Conservation (phyloP, 2,797 vertebrate genomes). For the Sebastes cheni region DNA sequence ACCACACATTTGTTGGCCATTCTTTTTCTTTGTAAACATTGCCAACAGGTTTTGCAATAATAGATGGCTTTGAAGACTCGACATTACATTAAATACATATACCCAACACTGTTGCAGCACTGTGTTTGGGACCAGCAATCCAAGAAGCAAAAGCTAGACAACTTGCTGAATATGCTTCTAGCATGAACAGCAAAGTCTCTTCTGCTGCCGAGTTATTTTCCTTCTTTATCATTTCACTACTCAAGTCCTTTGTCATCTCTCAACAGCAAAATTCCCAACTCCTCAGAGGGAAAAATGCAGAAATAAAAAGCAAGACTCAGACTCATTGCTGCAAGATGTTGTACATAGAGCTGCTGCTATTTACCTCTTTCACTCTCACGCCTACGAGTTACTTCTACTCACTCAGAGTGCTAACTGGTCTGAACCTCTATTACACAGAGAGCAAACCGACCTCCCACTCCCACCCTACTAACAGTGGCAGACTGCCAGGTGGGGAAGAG, state of each 20-base stretch:
- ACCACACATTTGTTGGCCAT: background rate
- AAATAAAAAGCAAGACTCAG: background rate
- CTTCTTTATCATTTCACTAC: background rate
- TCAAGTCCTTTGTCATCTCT: background rate
- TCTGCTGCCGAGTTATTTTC: background rate
- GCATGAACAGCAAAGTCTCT: background rate
- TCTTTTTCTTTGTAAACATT: background rate
- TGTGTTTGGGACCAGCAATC: background rate
- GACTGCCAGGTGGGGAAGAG: constrained; percentile 40
- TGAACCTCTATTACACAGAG: constrained; percentile 58
- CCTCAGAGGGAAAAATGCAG: constrained; percentile 6
- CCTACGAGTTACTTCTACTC: constrained; percentile 45
- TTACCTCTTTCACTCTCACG: constrained; percentile 48
- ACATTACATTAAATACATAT: background rate
- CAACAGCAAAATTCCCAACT: background rate
- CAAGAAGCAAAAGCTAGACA: background rate
- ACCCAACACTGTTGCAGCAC: background rate
- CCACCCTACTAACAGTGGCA: constrained; percentile 43
- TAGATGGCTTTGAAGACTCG: background rate
- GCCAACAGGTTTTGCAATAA: background rate
- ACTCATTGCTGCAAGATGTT: constrained; percentile 27
- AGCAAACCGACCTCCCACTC: constrained; percentile 50
- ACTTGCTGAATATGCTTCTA: background rate
- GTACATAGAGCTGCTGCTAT: constrained; percentile 26
- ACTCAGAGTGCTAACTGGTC: constrained; percentile 53